These are phyloP conservation scores for Catharus minimus DNA, from an alignment of 2,113 vertebrate genomes.

Conservation along the genomic window DNA sequence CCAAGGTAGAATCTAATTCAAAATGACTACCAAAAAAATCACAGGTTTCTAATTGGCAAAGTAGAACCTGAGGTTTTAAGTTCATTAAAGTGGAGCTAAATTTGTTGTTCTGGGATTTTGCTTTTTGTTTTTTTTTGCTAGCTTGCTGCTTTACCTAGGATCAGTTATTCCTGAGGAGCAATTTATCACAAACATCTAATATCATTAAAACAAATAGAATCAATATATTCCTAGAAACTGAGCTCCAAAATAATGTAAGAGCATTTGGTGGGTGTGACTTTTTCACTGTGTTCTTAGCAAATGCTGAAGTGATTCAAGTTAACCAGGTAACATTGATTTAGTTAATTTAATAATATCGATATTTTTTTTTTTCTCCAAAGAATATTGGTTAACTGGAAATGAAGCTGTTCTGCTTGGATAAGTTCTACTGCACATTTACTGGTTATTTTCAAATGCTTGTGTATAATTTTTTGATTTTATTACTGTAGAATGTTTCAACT, in stretches of 20 bases:
- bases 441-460: neutral
- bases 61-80: neutral
- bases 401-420: neutral
- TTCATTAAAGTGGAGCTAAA: neutral
- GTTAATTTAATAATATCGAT: neutral
- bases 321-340: neutral
- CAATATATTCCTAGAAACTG: neutral
- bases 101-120: neutral
- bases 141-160: neutral
- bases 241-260: neutral
- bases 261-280: neutral
- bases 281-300: neutral
- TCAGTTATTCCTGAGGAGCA: neutral
- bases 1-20: neutral
- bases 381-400: neutral
- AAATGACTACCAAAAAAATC: neutral
- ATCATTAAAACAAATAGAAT: neutral
- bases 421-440: neutral
- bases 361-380: neutral
- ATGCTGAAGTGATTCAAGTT: neutral
- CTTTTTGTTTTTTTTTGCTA: neutral
- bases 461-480: neutral
- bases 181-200: neutral
- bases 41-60: neutral
- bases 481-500: neutral